Evolutionary conservation across 2,888 invertebrate species (phyloP).

Genomic region (Drosophila infuscata): DNA sequence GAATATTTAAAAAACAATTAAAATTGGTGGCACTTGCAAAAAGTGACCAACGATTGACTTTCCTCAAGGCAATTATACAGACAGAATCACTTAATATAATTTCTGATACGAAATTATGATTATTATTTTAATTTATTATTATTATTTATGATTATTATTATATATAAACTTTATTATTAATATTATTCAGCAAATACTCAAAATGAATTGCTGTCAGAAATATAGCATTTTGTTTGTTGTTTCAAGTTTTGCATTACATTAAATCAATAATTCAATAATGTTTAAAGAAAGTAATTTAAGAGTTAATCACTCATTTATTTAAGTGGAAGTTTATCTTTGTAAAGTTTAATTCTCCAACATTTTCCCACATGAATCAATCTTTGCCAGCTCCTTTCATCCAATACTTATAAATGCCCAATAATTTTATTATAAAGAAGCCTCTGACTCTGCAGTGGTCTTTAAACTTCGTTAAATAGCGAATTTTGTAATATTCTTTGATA

Average conservation of each 20-base stretch:
- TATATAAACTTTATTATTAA: background rate
- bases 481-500: background rate
- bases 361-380: background rate
- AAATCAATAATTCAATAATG: background rate
- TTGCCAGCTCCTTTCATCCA: background rate
- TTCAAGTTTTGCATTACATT: background rate
- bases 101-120: background rate
- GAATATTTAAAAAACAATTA: background rate
- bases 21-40: too few species aligned
- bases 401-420: background rate
- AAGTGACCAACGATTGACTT: background rate
- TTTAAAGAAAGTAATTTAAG: background rate
- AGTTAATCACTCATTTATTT: background rate
- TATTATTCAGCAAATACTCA: background rate
- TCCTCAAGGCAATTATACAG: background rate
- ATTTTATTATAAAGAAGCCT: background rate
- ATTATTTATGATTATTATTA: background rate
- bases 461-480: slow-evolving; percentile 20
- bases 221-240: background rate
- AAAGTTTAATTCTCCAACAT: background rate
- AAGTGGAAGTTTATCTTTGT: background rate
- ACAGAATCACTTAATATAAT: background rate
- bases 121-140: background rate
- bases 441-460: slow-evolving; percentile 21
- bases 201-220: background rate